Evolutionary conservation across 2,888 invertebrate species (phyloP).

Genomic region (Epistrophe grossulariae): DNA sequence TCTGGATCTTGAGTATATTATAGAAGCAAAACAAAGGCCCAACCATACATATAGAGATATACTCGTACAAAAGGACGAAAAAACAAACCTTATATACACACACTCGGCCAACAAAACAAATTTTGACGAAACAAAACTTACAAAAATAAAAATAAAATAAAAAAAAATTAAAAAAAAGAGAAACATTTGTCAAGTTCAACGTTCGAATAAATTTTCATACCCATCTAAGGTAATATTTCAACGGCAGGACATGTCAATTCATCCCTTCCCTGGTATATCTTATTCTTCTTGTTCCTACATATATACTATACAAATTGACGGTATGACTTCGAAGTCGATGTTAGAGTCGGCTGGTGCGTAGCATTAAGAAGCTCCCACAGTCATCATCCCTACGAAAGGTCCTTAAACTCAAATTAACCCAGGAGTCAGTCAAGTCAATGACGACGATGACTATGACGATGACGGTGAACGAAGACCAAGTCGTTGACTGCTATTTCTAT

Average conservation of each 20-base stretch:
- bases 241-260: constrained; percentile 63
- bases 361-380: constrained; percentile 62
- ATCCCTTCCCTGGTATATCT: not conserved
- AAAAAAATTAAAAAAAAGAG: constrained; percentile 39
- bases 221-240: constrained; percentile 48
- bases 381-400: constrained; percentile 59
- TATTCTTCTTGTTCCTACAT: not conserved
- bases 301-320: not conserved
- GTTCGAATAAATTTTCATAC: constrained; percentile 68
- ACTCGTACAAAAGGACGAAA: constrained; percentile 9
- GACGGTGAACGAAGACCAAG: constrained; percentile 55
- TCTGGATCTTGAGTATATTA: constrained; percentile 18
- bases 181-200: constrained; percentile 72
- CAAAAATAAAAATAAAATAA: constrained; percentile 31
- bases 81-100: constrained; percentile 11
- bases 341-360: constrained; percentile 60
- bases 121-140: constrained; percentile 47
- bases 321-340: not conserved
- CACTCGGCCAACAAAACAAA: constrained; percentile 10
- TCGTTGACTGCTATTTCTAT: constrained; percentile 50
- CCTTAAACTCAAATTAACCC: constrained; percentile 73
- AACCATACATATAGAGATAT: constrained; percentile 33
- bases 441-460: constrained; percentile 50
- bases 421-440: constrained; percentile 73
- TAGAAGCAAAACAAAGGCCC: constrained; percentile 57